phyloP scores from a whole-genome alignment of 2,888 invertebrate species.

The Agriopis aurantiaria region DNA sequence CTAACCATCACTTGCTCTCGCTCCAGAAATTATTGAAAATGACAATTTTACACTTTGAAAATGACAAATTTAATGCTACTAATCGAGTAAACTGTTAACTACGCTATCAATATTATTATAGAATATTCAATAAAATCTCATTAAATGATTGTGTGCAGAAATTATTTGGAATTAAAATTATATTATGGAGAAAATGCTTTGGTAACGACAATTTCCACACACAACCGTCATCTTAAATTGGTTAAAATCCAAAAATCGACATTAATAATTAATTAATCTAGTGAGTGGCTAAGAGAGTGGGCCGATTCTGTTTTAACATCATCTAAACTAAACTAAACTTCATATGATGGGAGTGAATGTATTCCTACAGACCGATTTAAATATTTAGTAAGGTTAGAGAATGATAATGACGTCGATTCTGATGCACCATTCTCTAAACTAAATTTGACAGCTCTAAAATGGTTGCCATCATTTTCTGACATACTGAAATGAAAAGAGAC shows the following conservation, averaged over 20 bases:
- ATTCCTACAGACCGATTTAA: too few relatives aligned
- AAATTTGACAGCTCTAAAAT: too few relatives aligned
- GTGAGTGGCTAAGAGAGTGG: constrained; percentile 67
- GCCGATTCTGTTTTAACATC: neutral
- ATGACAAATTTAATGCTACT: constrained; percentile 81
- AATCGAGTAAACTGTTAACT: constrained; percentile 75
- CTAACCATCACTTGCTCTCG: constrained; percentile 50
- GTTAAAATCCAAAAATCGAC: constrained; percentile 66
- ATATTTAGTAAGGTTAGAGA: too few relatives aligned
- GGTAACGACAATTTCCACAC: constrained; percentile 52
- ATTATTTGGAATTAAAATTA: constrained; percentile 36
- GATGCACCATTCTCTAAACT: too few relatives aligned
- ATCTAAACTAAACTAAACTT: neutral
- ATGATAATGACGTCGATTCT: too few relatives aligned
- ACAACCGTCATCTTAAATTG: constrained; percentile 61
- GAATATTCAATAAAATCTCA: constrained; percentile 80
- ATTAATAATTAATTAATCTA: constrained; percentile 63
- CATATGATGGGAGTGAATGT: too few relatives aligned
- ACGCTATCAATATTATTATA: constrained; percentile 72
- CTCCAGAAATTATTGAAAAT: constrained; percentile 66
- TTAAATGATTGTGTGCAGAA: constrained; percentile 64
- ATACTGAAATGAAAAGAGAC: too few relatives aligned
- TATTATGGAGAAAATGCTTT: constrained; percentile 42
- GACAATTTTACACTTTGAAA: constrained; percentile 71
- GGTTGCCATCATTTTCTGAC: too few relatives aligned